Base-by-base conservation (phyloP, 2,888 invertebrate genomes). In the Acleris sparsana region DNA sequence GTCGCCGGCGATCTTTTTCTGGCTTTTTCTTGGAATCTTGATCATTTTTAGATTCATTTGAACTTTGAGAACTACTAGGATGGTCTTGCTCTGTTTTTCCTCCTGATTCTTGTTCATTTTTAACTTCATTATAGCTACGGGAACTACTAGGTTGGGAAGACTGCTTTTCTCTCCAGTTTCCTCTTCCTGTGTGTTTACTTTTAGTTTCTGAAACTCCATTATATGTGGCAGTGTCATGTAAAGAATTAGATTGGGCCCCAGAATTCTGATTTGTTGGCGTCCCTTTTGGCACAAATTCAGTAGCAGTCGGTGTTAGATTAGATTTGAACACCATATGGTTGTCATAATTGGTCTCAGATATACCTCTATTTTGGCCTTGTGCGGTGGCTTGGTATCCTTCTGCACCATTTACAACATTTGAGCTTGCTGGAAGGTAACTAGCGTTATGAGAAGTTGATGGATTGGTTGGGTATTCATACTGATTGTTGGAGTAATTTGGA, bases 211-310 rank as follows among this genome's bases (percentile, higher is more conserved):
- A 74, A 39, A 70, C 67, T 62, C 68, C 71, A 67, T 76, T 77
- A 67, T 72, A 75, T 67, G 72, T 72, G 69, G 68, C 71, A 22
- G 77, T 75, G 71, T 76, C 62, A 70, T 85, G 86, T 71, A 80
- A 76, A 63, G 69, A 67, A 55, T 53, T 65, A 73, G 79, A 74
- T 62, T 78, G 80, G 69, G 65, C 76, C 71, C 80, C 83, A 60
- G 75, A 72, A 62, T 81, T 75, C 71, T 78, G 75, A 71, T 74
- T 80, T 58, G 74, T 70, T 46, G 74, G 67, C 55, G 80, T 75
- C 72, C 76, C 74, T 80, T 92, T 93, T 65, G 94, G 94, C 71
- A 93, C 88, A 88, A 94, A 94, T 81, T 94, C 94, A 68, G 85
- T 91, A 20, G 94, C 94, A 53, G 93, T 93, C 16, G 93, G 85